Evolutionary conservation across 2,888 invertebrate species (phyloP), one percentile per base, ranked within the genome.

Genomic region (Lamellibrachia satsuma): DNA sequence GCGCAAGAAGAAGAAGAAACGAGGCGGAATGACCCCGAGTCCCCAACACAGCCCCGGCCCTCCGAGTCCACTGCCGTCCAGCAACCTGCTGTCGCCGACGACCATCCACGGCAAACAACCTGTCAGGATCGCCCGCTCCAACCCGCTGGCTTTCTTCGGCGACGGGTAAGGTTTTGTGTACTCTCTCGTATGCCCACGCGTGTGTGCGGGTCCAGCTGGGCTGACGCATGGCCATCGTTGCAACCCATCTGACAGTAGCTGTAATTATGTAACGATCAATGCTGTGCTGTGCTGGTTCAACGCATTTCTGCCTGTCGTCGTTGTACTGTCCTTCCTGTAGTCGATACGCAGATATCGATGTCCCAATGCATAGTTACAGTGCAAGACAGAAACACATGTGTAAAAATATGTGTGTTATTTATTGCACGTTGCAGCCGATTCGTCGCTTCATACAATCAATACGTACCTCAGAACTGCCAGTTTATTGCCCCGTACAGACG

Each of bases 1-100:
- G 22, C 90, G 93, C 52, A 92, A 92, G 52, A 93, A 93, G 93
- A 93, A 93, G 92, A 92, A 93, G 92, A 93, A 91, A 39, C 92
- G 92, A 15, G 92, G 52, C 27, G 27, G 52, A 6, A 52, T 90
- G 4, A 27, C 92, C 52, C 60, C 90, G 75, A 75, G 75, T 52
- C 92, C 92, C 1, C 91, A 91, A n/a, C 75, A 60, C 60, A 91
- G 55, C 15, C 92, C 91, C 52, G 55, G 91, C 52, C 91, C 91
- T 22, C 9, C 91, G n/a, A 52, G 52, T 11, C 52, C 91, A 52
- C 52, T 91, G n/a, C 91, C 75, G 15, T 6, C 75, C 22, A 22
- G 75, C 22, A 75, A 75, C 75, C 75, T 75, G 22, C 75, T 75
- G 22, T 75, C 75, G 75, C 75, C 75, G 15, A 75, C 22, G 22